A percentile compares a stretch with the other conserved stretches of the same genome.
phyloP scores from a whole-genome alignment of 2,797 vertebrate genomes.

The Coilia nasus region DNA sequence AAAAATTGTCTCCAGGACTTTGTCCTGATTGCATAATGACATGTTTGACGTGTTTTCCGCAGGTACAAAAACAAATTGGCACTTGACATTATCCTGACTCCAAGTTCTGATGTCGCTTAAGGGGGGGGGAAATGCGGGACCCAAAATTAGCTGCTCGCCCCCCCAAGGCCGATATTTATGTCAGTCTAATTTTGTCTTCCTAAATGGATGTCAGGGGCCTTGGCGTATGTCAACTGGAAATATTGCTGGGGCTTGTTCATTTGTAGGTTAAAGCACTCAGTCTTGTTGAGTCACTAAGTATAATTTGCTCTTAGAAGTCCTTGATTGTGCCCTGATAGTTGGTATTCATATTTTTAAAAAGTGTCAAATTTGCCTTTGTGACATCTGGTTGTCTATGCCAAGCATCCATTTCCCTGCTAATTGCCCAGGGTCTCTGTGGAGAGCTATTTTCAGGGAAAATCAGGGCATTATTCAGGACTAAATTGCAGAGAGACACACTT shows the following conservation, averaged over 20 bases:
- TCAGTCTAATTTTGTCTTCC: conserved; percentile 55
- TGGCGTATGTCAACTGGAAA: conserved; percentile 47
- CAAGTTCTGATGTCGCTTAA: conserved; percentile 36
- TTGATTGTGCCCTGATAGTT: conserved; percentile 31
- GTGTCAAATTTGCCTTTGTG: not conserved
- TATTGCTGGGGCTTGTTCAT: conserved; percentile 38
- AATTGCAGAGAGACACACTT: not conserved
- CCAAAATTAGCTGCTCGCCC: conserved; percentile 50
- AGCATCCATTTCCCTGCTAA: not conserved
- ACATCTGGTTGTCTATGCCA: conserved; percentile 5
- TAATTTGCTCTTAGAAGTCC: conserved; percentile 39
- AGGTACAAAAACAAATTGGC: conserved; percentile 24
- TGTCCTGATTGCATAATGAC: not conserved
- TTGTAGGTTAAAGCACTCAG: conserved; percentile 33
- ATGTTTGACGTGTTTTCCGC: not conserved
- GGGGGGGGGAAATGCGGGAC: conserved; percentile 3
- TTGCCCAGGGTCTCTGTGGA: not conserved
- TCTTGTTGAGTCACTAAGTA: not conserved
- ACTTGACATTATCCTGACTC: conserved; percentile 26
- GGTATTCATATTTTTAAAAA: not conserved
- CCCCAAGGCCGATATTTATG: conserved; percentile 54
- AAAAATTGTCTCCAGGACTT: not conserved
- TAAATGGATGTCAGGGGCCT: conserved; percentile 54
- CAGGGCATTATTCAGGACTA: conserved; percentile 1
- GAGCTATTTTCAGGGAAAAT: conserved; percentile 7